A percentile compares a stretch with the other conserved stretches of the same genome.
These are phyloP conservation scores for Pteropus rufus DNA, from an alignment of 2,797 vertebrate species.

Conservation along the genomic window DNA sequence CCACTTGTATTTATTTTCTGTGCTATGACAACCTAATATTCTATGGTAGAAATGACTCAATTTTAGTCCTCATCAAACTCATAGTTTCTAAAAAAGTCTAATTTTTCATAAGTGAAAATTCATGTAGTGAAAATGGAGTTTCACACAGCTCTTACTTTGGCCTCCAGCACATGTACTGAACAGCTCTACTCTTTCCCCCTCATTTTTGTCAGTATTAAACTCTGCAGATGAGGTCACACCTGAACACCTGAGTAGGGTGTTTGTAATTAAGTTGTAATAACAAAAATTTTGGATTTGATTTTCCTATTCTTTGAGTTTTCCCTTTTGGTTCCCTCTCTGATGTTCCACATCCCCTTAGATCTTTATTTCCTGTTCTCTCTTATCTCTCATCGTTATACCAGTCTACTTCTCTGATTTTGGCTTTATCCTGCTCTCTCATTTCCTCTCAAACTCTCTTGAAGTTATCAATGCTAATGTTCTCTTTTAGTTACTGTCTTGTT, in stretches of 20 bases:
- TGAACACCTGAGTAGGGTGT: not conserved
- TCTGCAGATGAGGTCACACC: constrained; percentile 28
- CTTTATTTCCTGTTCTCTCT: not conserved
- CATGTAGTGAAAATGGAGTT: constrained; percentile 74
- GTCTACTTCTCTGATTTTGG: not conserved
- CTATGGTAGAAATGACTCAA: constrained; percentile 59
- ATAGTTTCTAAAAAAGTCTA: constrained; percentile 64
- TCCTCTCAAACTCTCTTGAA: not conserved
- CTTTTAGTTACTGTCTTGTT: constrained; percentile 22
- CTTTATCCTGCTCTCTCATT: not conserved
- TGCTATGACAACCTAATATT: constrained; percentile 63
- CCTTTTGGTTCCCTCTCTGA: not conserved
- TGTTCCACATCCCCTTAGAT: not conserved
- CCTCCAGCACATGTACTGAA: not conserved
- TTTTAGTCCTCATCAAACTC: constrained; percentile 69
- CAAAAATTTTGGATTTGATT: not conserved
- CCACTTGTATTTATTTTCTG: constrained; percentile 70
- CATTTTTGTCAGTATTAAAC: not conserved
- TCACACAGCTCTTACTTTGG: constrained; percentile 44
- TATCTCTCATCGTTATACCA: not conserved
- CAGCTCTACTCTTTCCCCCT: not conserved
- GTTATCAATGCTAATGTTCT: not conserved
- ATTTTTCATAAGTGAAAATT: constrained; percentile 74
- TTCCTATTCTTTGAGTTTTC: not conserved
- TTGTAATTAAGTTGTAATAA: not conserved